Conservation (phyloP, 2,797 vertebrate genomes). For the Orientallactaga sibirica region DNA sequence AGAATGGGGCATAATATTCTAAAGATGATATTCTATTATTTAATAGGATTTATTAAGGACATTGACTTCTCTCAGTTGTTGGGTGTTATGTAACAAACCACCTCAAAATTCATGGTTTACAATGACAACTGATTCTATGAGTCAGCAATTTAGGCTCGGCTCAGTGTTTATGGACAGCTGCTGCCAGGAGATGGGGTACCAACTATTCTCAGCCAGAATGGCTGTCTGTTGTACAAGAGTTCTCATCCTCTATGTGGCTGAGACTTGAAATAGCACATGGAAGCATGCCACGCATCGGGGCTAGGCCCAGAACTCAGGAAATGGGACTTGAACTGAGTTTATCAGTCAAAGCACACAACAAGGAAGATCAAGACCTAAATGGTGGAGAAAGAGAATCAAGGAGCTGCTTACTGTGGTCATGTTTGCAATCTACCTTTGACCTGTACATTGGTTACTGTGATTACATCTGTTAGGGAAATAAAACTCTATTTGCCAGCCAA, state of each 20-base stretch:
- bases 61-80: background rate
- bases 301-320: background rate
- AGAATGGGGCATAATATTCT: background rate
- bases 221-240: background rate
- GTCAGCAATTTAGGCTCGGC: slow-evolving; percentile 2
- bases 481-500: background rate
- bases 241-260: background rate
- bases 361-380: background rate
- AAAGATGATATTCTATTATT: slow-evolving; percentile 23
- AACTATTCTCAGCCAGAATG: background rate
- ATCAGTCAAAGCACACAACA: background rate
- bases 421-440: background rate
- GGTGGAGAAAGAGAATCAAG: background rate
- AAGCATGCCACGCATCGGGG: background rate
- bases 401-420: background rate
- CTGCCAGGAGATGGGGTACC: background rate
- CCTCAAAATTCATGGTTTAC: slow-evolving; percentile 13
- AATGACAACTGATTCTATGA: background rate
- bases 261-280: background rate
- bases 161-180: background rate
- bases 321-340: background rate
- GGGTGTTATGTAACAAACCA: slow-evolving; percentile 14
- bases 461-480: background rate
- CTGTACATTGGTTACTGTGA: background rate
- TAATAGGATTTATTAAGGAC: background rate